These are phyloP conservation scores for Tetrao urogallus DNA, from an alignment of 2,113 vertebrate genomes.

Conservation along the genomic window DNA sequence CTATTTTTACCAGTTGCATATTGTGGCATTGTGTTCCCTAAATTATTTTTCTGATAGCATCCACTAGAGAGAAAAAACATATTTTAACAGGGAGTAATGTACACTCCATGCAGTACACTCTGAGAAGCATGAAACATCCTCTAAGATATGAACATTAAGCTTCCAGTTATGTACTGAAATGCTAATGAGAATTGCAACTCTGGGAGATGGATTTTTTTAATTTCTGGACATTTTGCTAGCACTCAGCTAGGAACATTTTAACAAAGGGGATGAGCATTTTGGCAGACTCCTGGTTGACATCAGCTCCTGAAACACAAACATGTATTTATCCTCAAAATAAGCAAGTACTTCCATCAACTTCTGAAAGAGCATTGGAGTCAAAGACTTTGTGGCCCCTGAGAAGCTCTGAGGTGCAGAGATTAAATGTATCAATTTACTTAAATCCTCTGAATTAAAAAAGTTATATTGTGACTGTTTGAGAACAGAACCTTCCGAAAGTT, in stretches of 20 bases:
- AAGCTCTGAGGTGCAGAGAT: background rate
- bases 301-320: constrained; percentile 63
- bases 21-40: background rate
- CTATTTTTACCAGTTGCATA: background rate
- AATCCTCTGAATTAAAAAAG: background rate
- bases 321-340: constrained; percentile 66
- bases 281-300: constrained; percentile 55
- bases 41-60: background rate
- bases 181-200: constrained; percentile 31
- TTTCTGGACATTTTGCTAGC: constrained; percentile 38
- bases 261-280: constrained; percentile 40
- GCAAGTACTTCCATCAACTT: constrained; percentile 36
- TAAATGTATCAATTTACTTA: background rate
- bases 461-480: background rate
- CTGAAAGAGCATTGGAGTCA: background rate
- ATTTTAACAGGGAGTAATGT: background rate
- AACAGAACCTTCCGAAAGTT: background rate
- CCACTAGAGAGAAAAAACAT: background rate
- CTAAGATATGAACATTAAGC: background rate
- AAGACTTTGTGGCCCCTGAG: background rate
- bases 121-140: constrained; percentile 8
- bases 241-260: constrained; percentile 36
- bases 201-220: background rate
- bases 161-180: constrained; percentile 5
- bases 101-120: background rate